Base-by-base conservation (phyloP, 2,797 vertebrate genomes). In the Darevskia mixta region DNA sequence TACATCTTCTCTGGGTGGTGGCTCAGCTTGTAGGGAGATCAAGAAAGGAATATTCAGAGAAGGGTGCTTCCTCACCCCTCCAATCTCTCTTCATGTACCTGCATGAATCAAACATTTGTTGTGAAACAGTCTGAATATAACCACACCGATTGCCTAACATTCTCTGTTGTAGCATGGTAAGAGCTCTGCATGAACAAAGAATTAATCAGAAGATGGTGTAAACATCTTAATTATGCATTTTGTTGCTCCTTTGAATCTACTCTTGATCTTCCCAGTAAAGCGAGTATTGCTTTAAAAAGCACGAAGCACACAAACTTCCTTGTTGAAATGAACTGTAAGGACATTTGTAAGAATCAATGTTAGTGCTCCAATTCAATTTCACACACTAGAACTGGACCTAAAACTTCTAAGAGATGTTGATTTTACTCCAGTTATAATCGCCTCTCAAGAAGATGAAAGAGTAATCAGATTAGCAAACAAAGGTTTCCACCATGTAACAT, bases 391-490 rank as follows among this genome's bases (percentile, higher is more conserved):
- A 87, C 41, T 15, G 5, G 29, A 69, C 20, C n/a, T 76, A 13
- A 32, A 82, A 76, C n/a, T 82, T 87, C 79, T 29, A 49, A 67
- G 79, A 82, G 55, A 43, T 73, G 71, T 87, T 64, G 86, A 81
- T 64, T 61, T 25, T 43, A 43, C 18, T 71, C 5, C 10, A 55
- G 45, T n/a, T 82, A 43, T 82, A 64, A 76, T 66, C 66, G 17
- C 49, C 15, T 83, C 72, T 77, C 61, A 82, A 38, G 55, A 87
- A 87, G 58, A 87, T 76, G 72, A 83, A 87, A 87, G 71, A 25
- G 27, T 64, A 87, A 71, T 35, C 69, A 45, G 55, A 76, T 64
- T 66, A 82, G 29, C 38, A 75, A 81, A 82, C 38, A 73, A 66
- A 82, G 27, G 64, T 76, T 77, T 13, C 13, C 78, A 77, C 49